These are phyloP conservation scores for Myotis davidii DNA, from an alignment of 2,113 vertebrate genomes.

Conservation along the genomic window DNA sequence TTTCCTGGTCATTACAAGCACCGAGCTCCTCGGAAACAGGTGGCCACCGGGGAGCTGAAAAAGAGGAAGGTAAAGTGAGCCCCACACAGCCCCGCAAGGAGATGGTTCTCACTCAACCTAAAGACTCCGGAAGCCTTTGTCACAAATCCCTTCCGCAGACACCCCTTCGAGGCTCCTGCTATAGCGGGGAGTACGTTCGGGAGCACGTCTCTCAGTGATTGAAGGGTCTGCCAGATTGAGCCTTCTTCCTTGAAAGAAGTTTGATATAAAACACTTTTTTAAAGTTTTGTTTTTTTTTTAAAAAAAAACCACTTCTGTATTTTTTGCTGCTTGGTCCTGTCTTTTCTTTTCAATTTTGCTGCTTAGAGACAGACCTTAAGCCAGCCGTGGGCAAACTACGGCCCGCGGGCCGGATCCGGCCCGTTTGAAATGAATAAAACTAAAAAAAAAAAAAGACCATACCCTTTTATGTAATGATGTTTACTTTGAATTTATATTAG, in stretches of 20 bases:
- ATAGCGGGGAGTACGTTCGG: not conserved
- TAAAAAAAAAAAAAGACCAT: too few species aligned
- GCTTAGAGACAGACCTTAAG: not conserved
- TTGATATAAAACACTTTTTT: not conserved
- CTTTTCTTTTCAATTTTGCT: not conserved
- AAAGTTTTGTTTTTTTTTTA: not conserved
- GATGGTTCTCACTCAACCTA: not conserved
- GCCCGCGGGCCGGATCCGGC: too few species aligned
- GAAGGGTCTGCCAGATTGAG: not conserved
- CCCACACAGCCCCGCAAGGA: not conserved
- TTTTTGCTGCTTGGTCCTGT: not conserved
- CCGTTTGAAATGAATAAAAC: too few species aligned
- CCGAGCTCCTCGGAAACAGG: slow-evolving; percentile 22
- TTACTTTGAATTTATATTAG: too few species aligned
- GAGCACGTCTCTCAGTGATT: not conserved
- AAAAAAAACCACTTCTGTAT: not conserved
- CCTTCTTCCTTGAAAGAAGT: not conserved
- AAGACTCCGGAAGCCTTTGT: not conserved
- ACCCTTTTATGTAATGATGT: too few species aligned
- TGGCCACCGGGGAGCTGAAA: not conserved
- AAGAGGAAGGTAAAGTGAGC: slow-evolving; percentile 48
- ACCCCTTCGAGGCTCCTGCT: not conserved
- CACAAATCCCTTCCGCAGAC: not conserved
- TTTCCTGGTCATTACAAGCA: slow-evolving; percentile 32
- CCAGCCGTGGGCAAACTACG: too few species aligned